These are phyloP conservation scores for Cistogaster globosa DNA, from an alignment of 2,888 invertebrate species.

Conservation along the genomic window DNA sequence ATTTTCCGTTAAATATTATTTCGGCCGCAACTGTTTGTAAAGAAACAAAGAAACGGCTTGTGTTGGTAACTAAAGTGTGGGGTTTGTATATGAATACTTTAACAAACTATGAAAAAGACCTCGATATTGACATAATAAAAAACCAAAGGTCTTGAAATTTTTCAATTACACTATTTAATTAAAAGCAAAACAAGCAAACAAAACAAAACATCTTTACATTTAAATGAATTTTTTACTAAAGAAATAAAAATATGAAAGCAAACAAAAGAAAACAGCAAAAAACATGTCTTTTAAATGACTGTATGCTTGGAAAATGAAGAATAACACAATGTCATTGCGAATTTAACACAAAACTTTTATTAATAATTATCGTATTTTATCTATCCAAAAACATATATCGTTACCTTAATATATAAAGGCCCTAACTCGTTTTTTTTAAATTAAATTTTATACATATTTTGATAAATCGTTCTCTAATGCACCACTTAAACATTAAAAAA, in stretches of 20 bases:
- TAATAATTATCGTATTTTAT: not conserved
- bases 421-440: too few relatives aligned
- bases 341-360: not conserved
- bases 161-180: too few relatives aligned
- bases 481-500: too few relatives aligned
- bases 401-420: too few relatives aligned
- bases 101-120: slow-evolving; percentile 43
- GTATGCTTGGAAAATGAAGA: not conserved
- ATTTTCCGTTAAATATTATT: too few relatives aligned
- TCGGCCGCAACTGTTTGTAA: too few relatives aligned
- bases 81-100: not conserved
- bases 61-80: not conserved
- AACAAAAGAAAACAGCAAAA: not conserved
- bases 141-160: not conserved
- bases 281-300: not conserved
- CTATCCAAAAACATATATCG: not conserved
- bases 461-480: too few relatives aligned
- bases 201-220: not conserved
- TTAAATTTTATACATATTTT: too few relatives aligned
- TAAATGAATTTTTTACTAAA: not conserved
- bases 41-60: not conserved
- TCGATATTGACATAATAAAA: slow-evolving; percentile 47
- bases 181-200: too few relatives aligned
- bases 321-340: not conserved
- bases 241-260: not conserved